Base-by-base conservation (phyloP, 2,888 invertebrate genomes). In the Clusia tigrina region DNA sequence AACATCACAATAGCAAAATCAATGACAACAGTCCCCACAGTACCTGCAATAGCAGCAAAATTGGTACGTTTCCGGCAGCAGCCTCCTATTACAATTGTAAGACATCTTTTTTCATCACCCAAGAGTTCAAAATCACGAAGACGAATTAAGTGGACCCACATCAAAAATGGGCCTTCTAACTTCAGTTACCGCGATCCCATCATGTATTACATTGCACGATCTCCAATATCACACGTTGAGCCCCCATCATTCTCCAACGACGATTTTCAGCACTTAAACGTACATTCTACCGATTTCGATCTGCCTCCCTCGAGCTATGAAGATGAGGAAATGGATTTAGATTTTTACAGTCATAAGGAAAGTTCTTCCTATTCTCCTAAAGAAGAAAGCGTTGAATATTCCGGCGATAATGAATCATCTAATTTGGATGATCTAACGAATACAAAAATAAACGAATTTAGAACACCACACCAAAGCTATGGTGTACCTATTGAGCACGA, bases 301-400 rank as follows among this genome's bases (percentile, higher is more conserved):
- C 67, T 80, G 9, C 78, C 81, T 2, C 64, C 76, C 2, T 72
- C 78, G 0, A 78, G 74, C 20, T 82, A 81, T 63, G 82, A 81
- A 62, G 70, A 70, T 0, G 77, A 81, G 62, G 67, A 74, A 12
- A 81, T 81, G 77, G 76, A 81, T 52, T 67, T 82, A 10, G 77
- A 82, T 58, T 75, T 81, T 2, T 83, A 82, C 48, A 72, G 73
- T 22, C 71, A 77, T 1, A 64, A 64, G 10, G 72, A 71, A 15
- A 59, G 64, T 17, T 60, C 65, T 24, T 60, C 71, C 0, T 71
- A 77, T 25, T 66, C 74, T 1, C 72, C 78, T 32, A 78, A 79
- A 63, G 63, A 70, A 46, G 69, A 74, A 9, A 70, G 69, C 2
- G 60, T 76, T n/a, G 75, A 80, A 17, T 78, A 73, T 22, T 62